phyloP scores from a whole-genome alignment of 2,797 vertebrate genomes.

The Acrossocheilus wenchowensis region DNA sequence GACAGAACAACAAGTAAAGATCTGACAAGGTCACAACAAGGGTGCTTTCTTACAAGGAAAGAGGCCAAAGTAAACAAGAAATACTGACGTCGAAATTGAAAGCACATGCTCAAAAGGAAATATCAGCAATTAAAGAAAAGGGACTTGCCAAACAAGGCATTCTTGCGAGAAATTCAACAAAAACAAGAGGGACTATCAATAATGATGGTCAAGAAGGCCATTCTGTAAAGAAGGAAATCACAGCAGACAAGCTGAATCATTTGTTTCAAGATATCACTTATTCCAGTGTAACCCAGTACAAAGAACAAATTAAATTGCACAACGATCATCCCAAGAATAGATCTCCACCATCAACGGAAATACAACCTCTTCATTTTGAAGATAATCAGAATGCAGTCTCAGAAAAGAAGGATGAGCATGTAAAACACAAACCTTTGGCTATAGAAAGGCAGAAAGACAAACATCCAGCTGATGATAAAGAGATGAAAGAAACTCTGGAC shows the following conservation, averaged over 20 bases:
- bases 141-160: slow-evolving; percentile 72
- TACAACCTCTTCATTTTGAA: background rate
- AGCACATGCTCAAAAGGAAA: slow-evolving; percentile 84
- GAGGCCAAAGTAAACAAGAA: slow-evolving; percentile 79
- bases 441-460: background rate
- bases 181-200: slow-evolving; percentile 58
- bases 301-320: slow-evolving; percentile 44
- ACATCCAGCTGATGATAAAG: slow-evolving; percentile 19
- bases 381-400: slow-evolving; percentile 7
- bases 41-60: slow-evolving; percentile 72
- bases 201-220: slow-evolving; percentile 56
- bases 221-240: slow-evolving; percentile 60
- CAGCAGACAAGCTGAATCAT: slow-evolving; percentile 62
- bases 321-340: slow-evolving; percentile 34
- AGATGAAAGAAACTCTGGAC: background rate
- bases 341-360: slow-evolving; percentile 20
- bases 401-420: slow-evolving; percentile 15
- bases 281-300: slow-evolving; percentile 56
- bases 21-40: slow-evolving; percentile 57
- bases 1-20: slow-evolving; percentile 63
- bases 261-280: slow-evolving; percentile 62
- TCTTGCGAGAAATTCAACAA: slow-evolving; percentile 68
- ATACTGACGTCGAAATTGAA: slow-evolving; percentile 82
- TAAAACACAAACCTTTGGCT: slow-evolving; percentile 6
- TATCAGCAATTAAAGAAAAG: slow-evolving; percentile 82